Evolutionary conservation across 2,797 vertebrate genomes (phyloP).

Genomic region (Enteromius radiatus): DNA sequence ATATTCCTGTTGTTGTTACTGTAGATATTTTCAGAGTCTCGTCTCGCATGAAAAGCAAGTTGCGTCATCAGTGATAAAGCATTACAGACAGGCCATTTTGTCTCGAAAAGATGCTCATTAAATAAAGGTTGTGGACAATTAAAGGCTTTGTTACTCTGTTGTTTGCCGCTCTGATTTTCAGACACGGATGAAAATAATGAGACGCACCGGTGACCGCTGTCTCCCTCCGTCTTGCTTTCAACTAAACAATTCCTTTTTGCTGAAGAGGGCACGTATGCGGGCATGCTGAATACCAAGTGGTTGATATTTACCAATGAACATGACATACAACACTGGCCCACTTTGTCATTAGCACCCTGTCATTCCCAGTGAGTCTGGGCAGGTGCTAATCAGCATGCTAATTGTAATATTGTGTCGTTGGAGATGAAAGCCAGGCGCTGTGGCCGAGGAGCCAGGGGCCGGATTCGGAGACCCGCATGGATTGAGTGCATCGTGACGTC

Average conservation of each 20-base stretch:
- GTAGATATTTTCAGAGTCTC: slow-evolving; percentile 29
- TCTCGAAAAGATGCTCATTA: slow-evolving; percentile 54
- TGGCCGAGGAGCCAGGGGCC: slow-evolving; percentile 36
- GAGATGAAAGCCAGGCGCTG: slow-evolving; percentile 53
- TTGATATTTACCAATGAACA: slow-evolving; percentile 58
- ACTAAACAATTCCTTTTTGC: slow-evolving; percentile 44
- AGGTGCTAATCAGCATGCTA: slow-evolving; percentile 67
- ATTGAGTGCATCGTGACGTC: slow-evolving; percentile 33
- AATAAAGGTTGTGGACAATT: slow-evolving; percentile 48
- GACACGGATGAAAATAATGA: slow-evolving; percentile 46
- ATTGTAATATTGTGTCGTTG: slow-evolving; percentile 59
- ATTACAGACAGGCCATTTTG: slow-evolving; percentile 39
- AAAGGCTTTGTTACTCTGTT: slow-evolving; percentile 51
- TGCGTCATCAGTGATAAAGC: slow-evolving; percentile 37
- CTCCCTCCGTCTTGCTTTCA: slow-evolving; percentile 38
- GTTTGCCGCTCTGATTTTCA: slow-evolving; percentile 51
- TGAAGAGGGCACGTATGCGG: slow-evolving; percentile 34
- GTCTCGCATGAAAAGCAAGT: slow-evolving; percentile 33
- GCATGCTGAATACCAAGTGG: slow-evolving; percentile 42
- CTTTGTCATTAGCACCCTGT: slow-evolving; percentile 59
- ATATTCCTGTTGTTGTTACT: slow-evolving; percentile 14
- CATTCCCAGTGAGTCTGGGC: slow-evolving; percentile 54
- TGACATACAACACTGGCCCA: slow-evolving; percentile 50
- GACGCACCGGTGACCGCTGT: slow-evolving; percentile 32
- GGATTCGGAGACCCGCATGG: slow-evolving; percentile 29